These are phyloP conservation scores for Aelia acuminata DNA, from an alignment of 2,888 invertebrate genomes.

Conservation along the genomic window DNA sequence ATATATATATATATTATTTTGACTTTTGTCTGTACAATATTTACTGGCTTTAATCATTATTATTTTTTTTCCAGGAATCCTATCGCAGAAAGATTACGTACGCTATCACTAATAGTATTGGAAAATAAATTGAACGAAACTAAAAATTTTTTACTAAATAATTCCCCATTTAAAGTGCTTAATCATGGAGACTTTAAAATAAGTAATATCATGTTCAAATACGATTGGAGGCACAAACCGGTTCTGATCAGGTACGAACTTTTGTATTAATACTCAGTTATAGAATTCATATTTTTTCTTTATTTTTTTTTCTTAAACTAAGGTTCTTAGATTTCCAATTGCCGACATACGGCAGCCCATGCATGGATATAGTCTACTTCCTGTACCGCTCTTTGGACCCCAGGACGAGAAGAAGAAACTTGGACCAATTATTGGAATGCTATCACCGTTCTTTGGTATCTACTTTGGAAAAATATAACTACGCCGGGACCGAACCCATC, in stretches of 20 bases:
- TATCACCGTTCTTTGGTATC: not conserved
- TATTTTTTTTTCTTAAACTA: no score
- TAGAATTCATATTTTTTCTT: no score
- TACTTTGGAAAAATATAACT: not conserved
- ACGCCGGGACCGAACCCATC: not conserved
- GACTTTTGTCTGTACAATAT: no score
- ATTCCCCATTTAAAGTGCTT: not conserved
- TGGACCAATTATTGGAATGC: not conserved
- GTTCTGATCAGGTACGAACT: not conserved
- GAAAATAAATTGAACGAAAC: not conserved
- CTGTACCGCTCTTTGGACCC: not conserved
- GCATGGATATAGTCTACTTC: not conserved
- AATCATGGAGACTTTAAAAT: conserved; percentile 1
- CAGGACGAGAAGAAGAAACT: not conserved
- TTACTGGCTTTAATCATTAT: no score
- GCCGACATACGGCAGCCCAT: not conserved
- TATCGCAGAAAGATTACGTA: not conserved
- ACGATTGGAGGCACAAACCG: not conserved
- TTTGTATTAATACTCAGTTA: no score
- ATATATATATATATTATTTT: no score
- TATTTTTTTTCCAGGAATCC: not conserved
- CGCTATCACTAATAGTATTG: not conserved
- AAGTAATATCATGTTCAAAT: not conserved
- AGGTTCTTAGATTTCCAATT: not conserved
- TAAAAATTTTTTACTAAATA: not conserved